Percentiles rank a stretch among this genome's conserved stretches.
phyloP scores from a whole-genome alignment of 92 coral and sea anemone genomes.

The Phenganax stokvisi region DNA sequence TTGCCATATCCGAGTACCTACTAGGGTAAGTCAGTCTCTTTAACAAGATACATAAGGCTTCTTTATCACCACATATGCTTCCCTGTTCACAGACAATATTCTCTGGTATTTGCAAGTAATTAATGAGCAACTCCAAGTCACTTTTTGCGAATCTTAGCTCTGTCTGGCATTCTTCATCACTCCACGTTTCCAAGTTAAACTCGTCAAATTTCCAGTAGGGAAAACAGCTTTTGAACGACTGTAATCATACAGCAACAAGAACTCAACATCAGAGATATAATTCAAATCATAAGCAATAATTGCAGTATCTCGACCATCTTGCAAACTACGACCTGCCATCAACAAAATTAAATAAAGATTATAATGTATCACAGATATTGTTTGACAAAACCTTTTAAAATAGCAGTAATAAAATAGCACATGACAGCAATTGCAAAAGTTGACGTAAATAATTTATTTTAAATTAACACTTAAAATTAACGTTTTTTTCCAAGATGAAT shows the following conservation, averaged over 20 bases:
- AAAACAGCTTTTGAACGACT: constrained; percentile 14
- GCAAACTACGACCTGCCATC: constrained; percentile 23
- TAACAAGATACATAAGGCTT: constrained; percentile 24
- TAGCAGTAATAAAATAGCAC: background rate
- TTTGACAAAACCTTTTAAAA: background rate
- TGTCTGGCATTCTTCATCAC: constrained; percentile 20
- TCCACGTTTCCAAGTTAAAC: constrained; percentile 24
- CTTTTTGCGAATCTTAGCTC: constrained; percentile 33
- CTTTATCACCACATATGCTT: constrained; percentile 16
- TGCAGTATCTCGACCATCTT: constrained; percentile 20
- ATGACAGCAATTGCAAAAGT: background rate
- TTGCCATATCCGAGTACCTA: constrained; percentile 34
- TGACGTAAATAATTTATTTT: background rate
- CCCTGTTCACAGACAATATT: constrained; percentile 22
- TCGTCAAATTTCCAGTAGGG: constrained; percentile 31
- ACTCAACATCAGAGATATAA: constrained; percentile 19
- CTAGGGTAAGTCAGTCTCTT: constrained; percentile 42
- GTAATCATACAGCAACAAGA: constrained; percentile 29
- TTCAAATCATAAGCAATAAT: constrained; percentile 29
- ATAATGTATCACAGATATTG: no score
- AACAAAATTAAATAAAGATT: background rate
- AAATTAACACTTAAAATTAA: background rate
- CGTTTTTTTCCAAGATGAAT: background rate
- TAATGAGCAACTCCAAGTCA: constrained; percentile 9
- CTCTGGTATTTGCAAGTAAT: constrained; percentile 12